Evolutionary conservation across 2,888 invertebrate species (phyloP), one percentile per base, ranked within the genome.

Genomic region (Alentia gelatinosa): DNA sequence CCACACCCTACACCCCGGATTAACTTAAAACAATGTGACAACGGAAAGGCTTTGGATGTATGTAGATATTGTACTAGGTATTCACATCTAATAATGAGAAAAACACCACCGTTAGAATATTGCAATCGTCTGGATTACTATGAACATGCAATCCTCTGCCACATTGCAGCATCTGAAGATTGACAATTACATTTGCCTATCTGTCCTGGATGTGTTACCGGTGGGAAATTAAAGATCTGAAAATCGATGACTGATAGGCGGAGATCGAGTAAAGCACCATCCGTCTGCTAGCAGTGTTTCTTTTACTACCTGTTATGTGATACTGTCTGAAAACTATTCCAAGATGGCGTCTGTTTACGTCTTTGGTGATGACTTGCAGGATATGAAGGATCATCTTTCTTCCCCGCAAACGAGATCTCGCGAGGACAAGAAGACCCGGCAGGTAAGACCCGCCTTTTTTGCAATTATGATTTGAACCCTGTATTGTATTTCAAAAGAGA

Each of bases 301-400:
- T 56, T 56, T 9, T 9, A 56, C 5, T 56, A 9, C 56, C 33
- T 74, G 74, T 74, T 26, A 74, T 74, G 74, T 74, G 74, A 74
- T 74, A 74, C 74, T 33, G 4, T 74, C n/a, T 3, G 1, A 1
- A 26, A 19, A 39, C 35, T 23, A n/a, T 35, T 79, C 35, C 79
- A 83, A 50, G 33, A 90, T 90, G 90, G 74, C 90, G 74, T 90
- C 90, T 56, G 90, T 90, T 50, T 90, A 90, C 56, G 90, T 90
- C n/a, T 90, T 90, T 90, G 86, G 86, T 86, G 86, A 86, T 86
- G 90, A 90, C 83, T 93, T 93, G 50, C 92, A 95, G 95, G 94
- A 94, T 75, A 95, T 95, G 94, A 94, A 93, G 91, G 93, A 94
- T 39, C 93, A 93, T 86, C 89, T 94, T 90, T 91, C 93, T 30